Conservation (phyloP, 2,113 vertebrate genomes). For the Scomber japonicus region DNA sequence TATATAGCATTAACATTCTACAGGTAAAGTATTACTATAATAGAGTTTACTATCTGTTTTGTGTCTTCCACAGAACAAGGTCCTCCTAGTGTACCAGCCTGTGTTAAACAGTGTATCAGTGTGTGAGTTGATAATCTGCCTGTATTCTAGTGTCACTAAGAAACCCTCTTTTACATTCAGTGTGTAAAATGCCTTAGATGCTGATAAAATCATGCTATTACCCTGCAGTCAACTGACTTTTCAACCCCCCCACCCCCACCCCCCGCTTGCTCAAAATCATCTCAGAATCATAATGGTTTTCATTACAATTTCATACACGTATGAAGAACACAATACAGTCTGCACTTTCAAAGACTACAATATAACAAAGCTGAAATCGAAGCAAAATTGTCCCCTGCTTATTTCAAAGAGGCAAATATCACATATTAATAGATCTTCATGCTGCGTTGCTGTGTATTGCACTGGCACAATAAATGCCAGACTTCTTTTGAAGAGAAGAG, state of each 20-base stretch:
- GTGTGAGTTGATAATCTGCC: constrained; percentile 23
- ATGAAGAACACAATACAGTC: not conserved
- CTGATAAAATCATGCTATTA: constrained; percentile 38
- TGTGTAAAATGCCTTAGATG: constrained; percentile 25
- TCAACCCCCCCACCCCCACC: not conserved
- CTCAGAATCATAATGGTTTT: not conserved
- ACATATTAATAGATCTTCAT: constrained; percentile 26
- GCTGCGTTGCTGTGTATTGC: constrained; percentile 12
- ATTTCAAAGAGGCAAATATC: constrained; percentile 39
- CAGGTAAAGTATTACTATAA: not conserved
- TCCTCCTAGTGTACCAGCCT: not conserved
- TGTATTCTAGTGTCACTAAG: not conserved
- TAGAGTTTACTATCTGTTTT: constrained; percentile 3
- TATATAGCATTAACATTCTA: not conserved
- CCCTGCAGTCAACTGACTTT: constrained; percentile 10
- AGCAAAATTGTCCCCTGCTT: constrained; percentile 25
- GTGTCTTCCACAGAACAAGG: not conserved
- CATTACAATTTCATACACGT: not conserved
- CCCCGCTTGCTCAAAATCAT: constrained; percentile 20
- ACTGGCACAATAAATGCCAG: constrained; percentile 21
- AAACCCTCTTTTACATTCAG: constrained; percentile 39
- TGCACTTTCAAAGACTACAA: constrained; percentile 22
- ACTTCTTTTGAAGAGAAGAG: constrained; percentile 20
- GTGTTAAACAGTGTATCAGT: constrained; percentile 1
- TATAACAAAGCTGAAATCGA: constrained; percentile 18